Base-by-base conservation (phyloP, 1,140 invertebrate species). In the Conus betulinus region DNA sequence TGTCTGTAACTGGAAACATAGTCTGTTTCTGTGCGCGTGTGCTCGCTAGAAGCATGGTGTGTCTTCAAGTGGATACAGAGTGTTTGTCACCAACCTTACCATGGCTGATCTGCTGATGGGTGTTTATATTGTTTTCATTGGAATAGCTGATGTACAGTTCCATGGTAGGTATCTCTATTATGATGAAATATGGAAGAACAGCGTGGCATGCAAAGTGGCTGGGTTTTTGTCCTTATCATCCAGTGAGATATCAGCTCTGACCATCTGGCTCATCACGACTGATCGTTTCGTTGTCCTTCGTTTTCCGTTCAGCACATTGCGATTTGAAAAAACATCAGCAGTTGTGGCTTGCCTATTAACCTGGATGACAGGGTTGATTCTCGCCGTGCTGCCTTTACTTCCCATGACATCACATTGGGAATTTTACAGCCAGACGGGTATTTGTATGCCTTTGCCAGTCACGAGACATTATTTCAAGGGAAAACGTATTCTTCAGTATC, bases 221-320 rank as follows among this genome's bases (percentile, higher is more conserved):
- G 81, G 81, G 5, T 83, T 83, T 60, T 11, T 60, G 52, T 83
- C 52, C 15, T 23, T 83, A 4, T 25, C 23, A 20, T 83, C 81
- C 55, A 55, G 52, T 83, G 81, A 83, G n/a, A 52, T 83, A 23
- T 83, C 81, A 83, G 81, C 55, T n/a, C 55, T 83, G 17, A 55
- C 20, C 52, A 55, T 83, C 81, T 83, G 52, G n/a, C 52, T 83
- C 15, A 83, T 83, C 23, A 83, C 81, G 7, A 5, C 11, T 5
- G 81, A 83, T 51, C 81, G 81, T 17, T 83, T 83, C 23, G 25
- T 83, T 7, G 81, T 60, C n/a, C 81, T 83, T 13, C 81, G 52
- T 55, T 83, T 83, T 51, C 81, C 81, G n/a, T 83, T 83, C 81
- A 83, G 81, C 52, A 25, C n/a, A 6, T 13, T 83, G 52, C 81